These are phyloP conservation scores for Pachydiplax longipennis DNA, from an alignment of 2,888 invertebrate species.

Conservation along the genomic window DNA sequence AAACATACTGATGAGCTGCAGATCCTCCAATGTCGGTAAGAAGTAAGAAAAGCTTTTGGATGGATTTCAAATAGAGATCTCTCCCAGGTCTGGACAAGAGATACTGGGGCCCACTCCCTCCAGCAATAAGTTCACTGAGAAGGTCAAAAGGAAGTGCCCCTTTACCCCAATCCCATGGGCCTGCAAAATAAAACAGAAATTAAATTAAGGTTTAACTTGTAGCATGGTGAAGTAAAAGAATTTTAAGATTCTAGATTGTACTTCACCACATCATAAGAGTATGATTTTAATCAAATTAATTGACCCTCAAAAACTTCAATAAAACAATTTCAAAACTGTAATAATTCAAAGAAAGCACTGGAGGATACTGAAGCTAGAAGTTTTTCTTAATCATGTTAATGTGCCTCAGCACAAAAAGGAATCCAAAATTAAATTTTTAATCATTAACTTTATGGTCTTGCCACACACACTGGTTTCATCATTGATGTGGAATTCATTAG, in stretches of 20 bases:
- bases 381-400: too few relatives aligned
- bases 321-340: too few relatives aligned
- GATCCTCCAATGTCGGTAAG: conserved; percentile 58
- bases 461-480: too few relatives aligned
- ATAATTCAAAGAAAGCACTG: too few relatives aligned
- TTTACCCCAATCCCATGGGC: conserved; percentile 9
- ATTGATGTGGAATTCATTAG: too few relatives aligned
- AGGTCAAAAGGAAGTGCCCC: not conserved
- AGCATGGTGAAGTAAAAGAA: not conserved
- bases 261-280: too few relatives aligned
- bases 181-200: not conserved
- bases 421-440: too few relatives aligned
- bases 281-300: too few relatives aligned
- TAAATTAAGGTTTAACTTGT: not conserved
- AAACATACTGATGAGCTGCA: not conserved
- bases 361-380: too few relatives aligned
- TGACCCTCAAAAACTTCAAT: too few relatives aligned
- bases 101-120: conserved; percentile 64
- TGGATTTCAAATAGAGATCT: conserved; percentile 66
- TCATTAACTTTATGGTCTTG: too few relatives aligned
- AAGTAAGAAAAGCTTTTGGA: conserved; percentile 63
- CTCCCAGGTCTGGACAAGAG: conserved; percentile 67
- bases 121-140: conserved; percentile 59
- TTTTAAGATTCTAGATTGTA: not conserved
- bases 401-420: too few relatives aligned